Percentiles rank a stretch among this genome's conserved stretches.
Evolutionary conservation across 2,113 vertebrate species (phyloP).

Genomic region (Crotalus helleri): DNA sequence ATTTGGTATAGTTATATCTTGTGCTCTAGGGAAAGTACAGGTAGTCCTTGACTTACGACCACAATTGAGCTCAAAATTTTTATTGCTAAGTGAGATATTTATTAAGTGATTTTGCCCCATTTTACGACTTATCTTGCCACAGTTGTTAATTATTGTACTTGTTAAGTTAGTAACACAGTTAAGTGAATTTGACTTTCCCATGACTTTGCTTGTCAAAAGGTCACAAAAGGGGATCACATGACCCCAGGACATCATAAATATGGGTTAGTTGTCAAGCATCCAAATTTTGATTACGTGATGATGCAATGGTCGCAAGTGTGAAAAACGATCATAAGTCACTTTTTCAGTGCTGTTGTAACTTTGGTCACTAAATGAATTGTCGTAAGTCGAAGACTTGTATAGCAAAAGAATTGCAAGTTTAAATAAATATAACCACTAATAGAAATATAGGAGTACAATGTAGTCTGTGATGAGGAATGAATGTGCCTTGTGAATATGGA

Average conservation of each 20-base stretch:
- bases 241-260: background rate
- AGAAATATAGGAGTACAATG: background rate
- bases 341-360: background rate
- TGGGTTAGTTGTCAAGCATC: background rate
- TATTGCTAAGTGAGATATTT: background rate
- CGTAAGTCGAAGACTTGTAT: background rate
- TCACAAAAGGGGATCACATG: background rate
- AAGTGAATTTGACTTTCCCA: background rate
- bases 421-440: background rate
- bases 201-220: background rate
- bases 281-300: background rate
- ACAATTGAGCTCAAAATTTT: background rate
- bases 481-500: background rate
- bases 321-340: background rate
- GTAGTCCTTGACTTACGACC: background rate
- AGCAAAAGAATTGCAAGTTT: background rate
- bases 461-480: background rate
- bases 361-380: background rate
- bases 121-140: background rate
- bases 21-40: background rate
- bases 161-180: background rate
- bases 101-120: background rate
- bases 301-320: background rate
- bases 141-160: background rate
- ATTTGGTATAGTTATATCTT: background rate